These are phyloP conservation scores for Pipistrellus kuhlii DNA, from an alignment of 2,797 vertebrate genomes.

Conservation along the genomic window DNA sequence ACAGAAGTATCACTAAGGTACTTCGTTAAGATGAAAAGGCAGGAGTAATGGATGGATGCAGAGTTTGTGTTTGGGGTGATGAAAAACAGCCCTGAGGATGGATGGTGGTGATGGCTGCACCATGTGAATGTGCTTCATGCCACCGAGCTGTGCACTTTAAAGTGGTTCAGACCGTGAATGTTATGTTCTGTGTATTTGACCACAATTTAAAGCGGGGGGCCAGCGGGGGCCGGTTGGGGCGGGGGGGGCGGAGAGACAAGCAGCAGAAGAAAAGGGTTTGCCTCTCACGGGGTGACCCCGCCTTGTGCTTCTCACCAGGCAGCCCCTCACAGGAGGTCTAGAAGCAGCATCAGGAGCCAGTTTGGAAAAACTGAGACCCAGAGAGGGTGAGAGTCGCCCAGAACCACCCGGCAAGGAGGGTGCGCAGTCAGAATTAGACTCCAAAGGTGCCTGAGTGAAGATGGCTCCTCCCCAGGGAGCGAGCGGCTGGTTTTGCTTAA, in stretches of 20 bases:
- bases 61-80: background rate
- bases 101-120: too few relatives aligned
- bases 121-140: too few relatives aligned
- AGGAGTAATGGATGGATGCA: background rate
- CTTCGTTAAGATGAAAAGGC: background rate
- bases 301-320: background rate
- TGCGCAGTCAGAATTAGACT: fast-evolving
- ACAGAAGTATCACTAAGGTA: background rate
- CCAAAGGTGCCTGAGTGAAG: fast-evolving
- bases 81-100: background rate
- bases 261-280: background rate
- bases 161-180: too few relatives aligned
- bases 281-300: too few relatives aligned
- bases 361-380: background rate
- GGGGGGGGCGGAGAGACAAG: fast-evolving
- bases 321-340: background rate
- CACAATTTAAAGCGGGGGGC: background rate
- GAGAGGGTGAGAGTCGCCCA: background rate
- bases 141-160: too few relatives aligned
- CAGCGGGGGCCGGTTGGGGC: too few relatives aligned
- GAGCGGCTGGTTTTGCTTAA: background rate
- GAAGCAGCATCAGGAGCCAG: background rate
- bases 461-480: background rate
- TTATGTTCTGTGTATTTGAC: too few relatives aligned
- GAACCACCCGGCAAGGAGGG: background rate